Conservation (phyloP, 2,113 vertebrate species). For the Nycticorax nycticorax region DNA sequence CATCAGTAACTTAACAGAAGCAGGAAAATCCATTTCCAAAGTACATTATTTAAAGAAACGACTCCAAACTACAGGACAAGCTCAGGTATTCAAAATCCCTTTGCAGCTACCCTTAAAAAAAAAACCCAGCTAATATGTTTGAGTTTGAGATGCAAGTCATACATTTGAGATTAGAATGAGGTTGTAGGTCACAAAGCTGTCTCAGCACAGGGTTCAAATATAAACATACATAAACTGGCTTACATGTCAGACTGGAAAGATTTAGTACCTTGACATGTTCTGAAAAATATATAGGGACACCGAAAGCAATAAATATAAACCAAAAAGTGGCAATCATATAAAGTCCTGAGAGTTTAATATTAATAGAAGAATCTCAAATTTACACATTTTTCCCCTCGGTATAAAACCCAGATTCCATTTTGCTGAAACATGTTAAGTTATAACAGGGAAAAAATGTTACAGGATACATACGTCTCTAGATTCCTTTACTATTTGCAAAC, state of each 20-base stretch:
- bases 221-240: conserved; percentile 65
- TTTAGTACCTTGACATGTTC: conserved; percentile 51
- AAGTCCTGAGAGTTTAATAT: conserved; percentile 63
- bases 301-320: conserved; percentile 52
- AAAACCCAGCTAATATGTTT: not conserved
- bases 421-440: not conserved
- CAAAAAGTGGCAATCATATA: conserved; percentile 53
- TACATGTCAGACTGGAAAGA: conserved; percentile 33
- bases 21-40: not conserved
- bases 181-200: conserved; percentile 64
- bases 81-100: not conserved
- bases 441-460: not conserved
- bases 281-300: conserved; percentile 65
- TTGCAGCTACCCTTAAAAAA: not conserved
- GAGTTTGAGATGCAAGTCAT: conserved; percentile 32
- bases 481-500: not conserved
- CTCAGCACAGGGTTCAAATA: conserved; percentile 56
- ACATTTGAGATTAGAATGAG: conserved; percentile 56
- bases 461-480: not conserved
- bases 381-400: not conserved
- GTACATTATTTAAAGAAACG: not conserved
- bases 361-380: conserved; percentile 36
- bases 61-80: not conserved
- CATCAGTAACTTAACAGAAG: not conserved
- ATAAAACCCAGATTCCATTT: not conserved